Base-by-base conservation (phyloP, 2,797 vertebrate species). In the Cirrhinus molitorella region DNA sequence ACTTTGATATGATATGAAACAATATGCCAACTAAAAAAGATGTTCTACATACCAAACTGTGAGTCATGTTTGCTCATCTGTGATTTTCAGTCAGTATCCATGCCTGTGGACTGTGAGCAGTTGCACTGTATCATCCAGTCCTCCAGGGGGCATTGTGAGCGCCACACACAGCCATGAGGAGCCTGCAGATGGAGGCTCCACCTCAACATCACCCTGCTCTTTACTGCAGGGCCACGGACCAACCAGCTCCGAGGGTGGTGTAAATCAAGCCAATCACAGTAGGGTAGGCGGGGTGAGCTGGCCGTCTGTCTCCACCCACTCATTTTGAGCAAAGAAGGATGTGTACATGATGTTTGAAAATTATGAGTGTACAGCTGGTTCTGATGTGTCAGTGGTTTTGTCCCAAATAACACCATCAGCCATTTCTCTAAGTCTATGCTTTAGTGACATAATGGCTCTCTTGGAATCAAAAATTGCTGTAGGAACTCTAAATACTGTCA, bases 21-120 rank as follows among this genome's bases (percentile, higher is more conserved):
- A 16, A 19, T n/a, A 85, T 76, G 53, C 47, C 55, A 70, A 37
- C 55, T 66, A 47, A 34, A 55, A 23, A 47, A 23, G n/a, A 5
- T 25, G 43, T 23, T 28, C 28, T 21, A 19, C 23, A 19, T 19
- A 51, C 7, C n/a, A 31, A 51, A 23, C 16, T 31, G 10, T 40
- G 21, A n/a, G 40, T 43, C 4, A 3, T 23, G 28, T 81, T 28
- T 28, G 19, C 61, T 28, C 43, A 19, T 16, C 31, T 2, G 2
- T 28, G 67, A 40, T 53, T 55, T 47, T 34, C 92, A 99, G 97
- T 91, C 96, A 97, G 90, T 97, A 96, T 67, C 96, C 97, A 0
- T 97, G 96, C 90, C 94, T 98, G 83, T 98, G 97, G 98, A 95
- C 96, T 3, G 94, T 97, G 79, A 96, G 96, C 86, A 96, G 95